Evolutionary conservation across 2,888 invertebrate genomes (phyloP), one percentile per base, ranked within the genome.

Genomic region (Diaprepes abbreviatus): DNA sequence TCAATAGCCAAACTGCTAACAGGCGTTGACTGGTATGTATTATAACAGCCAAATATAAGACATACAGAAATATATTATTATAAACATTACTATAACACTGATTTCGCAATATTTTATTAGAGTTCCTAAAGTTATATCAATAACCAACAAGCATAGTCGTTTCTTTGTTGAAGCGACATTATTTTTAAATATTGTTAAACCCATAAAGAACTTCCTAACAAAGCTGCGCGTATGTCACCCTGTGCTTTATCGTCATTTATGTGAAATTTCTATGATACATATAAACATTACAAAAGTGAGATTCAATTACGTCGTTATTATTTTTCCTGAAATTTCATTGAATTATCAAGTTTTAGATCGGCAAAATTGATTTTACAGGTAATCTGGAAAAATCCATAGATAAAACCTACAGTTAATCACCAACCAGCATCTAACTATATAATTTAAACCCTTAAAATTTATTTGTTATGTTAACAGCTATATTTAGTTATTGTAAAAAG

Each of bases 181-280:
- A 24, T 24, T 24, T 24, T 24, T 5, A 24, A 4, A 24, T 12
- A n/a, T 14, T 50, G 14, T 14, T 14, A 6, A 50, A 14, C 24
- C 28, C 28, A 48, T 48, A 48, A 28, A 48, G 28, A 28, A 50
- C 28, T 24, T 50, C 16, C n/a, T 28, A 28, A 14, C 14, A 14
- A 28, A n/a, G n/a, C 28, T 28, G 28, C 19, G 17, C 40, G 3
- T 50, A 28, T 14, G 14, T 50, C 14, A 50, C 48, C 48, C 48
- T 50, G 48, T 50, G 48, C 31, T 5, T 28, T 50, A 3, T 28
- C 28, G 48, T 7, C 43, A 17, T 40, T 40, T 40, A 17, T 40
- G 40, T 17, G 24, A 16, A 50, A 50, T 45, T 45, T 19, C 17
- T 50, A 50, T 50, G 28, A 28, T 50, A 48, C 48, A 24, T 48